Evolutionary conservation across 2,113 vertebrate species (phyloP).

Genomic region (Solea senegalensis): DNA sequence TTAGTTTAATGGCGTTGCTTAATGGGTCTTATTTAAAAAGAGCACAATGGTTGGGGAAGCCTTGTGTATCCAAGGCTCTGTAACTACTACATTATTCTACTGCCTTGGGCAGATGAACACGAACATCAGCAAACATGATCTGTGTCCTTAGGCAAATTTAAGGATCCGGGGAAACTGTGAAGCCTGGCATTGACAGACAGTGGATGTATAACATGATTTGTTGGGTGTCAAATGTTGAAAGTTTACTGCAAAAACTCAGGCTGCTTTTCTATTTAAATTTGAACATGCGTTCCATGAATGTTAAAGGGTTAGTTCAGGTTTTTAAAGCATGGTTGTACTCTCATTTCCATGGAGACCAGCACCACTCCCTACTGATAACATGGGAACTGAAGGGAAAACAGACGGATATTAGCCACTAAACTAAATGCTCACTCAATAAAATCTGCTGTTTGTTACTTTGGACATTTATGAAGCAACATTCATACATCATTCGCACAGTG

Average conservation of each 20-base stretch:
- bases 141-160: conserved; percentile 36
- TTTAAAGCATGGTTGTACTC: no score
- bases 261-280: no score
- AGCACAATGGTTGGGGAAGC: background rate
- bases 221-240: conserved; percentile 3
- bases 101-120: conserved; percentile 30
- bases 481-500: background rate
- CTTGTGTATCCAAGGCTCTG: background rate
- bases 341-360: no score
- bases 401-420: no score
- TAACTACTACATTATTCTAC: conserved; percentile 16
- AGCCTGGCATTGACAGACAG: background rate
- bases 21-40: background rate
- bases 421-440: no score
- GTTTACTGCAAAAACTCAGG: background rate
- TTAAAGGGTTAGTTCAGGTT: no score
- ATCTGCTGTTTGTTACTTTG: no score
- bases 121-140: conserved; percentile 19
- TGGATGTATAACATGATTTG: background rate
- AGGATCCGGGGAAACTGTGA: background rate
- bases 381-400: no score
- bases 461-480: background rate
- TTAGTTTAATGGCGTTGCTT: background rate
- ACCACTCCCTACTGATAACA: no score
- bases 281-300: no score